Evolutionary conservation across 2,888 invertebrate species (phyloP), one percentile per base, ranked within the genome.

Genomic region (Cheilosia urbana): DNA sequence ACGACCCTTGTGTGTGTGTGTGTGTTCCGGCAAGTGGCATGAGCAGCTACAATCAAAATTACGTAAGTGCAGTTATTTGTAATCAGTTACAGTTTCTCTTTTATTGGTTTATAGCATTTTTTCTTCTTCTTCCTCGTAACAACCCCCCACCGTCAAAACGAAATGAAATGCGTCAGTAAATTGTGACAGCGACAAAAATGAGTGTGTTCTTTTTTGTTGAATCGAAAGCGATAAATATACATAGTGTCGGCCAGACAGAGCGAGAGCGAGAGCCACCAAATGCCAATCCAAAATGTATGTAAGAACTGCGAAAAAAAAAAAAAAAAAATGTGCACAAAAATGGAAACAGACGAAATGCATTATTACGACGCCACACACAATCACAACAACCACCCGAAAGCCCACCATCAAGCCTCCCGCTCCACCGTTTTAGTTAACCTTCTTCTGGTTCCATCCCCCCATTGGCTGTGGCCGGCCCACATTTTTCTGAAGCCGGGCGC

Each of bases 321-420:
- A 15, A 53, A 62, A 62, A 58, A 60, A 77, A 27, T 27, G 1
- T 15, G 2, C n/a, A 49, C 21, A 60, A 60, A 68, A 69, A 37
- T 45, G 55, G 19, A 47, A 72, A 79, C 72, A 72, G 72, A 79
- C 79, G 72, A 79, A 72, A 66, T 79, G 65, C 79, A 72, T 66
- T 66, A 72, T 72, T 58, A 79, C 71, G 66, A 65, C 79, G 78
- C 65, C 78, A 72, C 58, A 40, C 71, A 79, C 71, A 65, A 72
- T 65, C 71, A 66, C 65, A 71, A 65, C 49, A 71, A 45, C 63
- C 53, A 63, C 53, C 63, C 63, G 42, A 73, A 62, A 73, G 72
- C 42, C 62, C 63, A 58, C 71, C 51, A 58, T 51, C 40, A 58
- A 42, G 11, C 65, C 51, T 21, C 57, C 62, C 58, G n/a, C 42